phyloP scores from a whole-genome alignment of 1,140 invertebrate species.

The Rhagoletis zephyria region DNA sequence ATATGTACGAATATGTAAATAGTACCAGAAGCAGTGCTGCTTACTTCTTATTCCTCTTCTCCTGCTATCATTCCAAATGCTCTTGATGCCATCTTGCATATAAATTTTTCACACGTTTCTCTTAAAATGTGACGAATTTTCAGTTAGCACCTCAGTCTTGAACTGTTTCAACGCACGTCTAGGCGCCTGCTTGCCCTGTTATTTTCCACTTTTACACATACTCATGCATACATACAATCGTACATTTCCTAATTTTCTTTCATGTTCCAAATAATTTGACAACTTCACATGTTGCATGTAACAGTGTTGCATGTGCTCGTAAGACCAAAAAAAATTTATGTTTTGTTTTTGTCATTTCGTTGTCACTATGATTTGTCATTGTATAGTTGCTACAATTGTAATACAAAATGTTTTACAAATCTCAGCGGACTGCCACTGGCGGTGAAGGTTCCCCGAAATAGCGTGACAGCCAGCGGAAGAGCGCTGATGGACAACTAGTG shows the following conservation, averaged over 20 bases:
- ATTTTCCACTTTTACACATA: background rate
- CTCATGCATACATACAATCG: too few species aligned
- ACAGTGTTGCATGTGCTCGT: background rate
- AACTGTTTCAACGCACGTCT: background rate
- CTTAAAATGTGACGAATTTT: background rate
- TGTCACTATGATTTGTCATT: background rate
- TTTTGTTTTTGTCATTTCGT: background rate
- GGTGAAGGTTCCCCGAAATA: background rate
- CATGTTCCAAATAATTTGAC: slow-evolving; percentile 9
- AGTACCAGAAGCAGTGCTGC: background rate
- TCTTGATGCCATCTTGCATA: background rate
- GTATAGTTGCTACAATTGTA: background rate
- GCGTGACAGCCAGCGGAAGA: background rate
- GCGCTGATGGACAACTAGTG: background rate
- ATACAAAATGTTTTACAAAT: slow-evolving; percentile 1
- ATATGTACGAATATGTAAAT: too few species aligned
- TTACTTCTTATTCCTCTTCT: background rate
- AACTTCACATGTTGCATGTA: slow-evolving; percentile 17
- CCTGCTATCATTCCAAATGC: background rate
- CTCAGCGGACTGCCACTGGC: background rate
- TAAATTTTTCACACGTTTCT: background rate
- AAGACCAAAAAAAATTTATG: background rate
- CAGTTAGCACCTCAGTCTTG: background rate
- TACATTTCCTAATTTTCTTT: background rate
- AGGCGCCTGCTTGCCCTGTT: background rate